phyloP scores from a whole-genome alignment of 2,113 vertebrate genomes.

The Anoura caudifer region DNA sequence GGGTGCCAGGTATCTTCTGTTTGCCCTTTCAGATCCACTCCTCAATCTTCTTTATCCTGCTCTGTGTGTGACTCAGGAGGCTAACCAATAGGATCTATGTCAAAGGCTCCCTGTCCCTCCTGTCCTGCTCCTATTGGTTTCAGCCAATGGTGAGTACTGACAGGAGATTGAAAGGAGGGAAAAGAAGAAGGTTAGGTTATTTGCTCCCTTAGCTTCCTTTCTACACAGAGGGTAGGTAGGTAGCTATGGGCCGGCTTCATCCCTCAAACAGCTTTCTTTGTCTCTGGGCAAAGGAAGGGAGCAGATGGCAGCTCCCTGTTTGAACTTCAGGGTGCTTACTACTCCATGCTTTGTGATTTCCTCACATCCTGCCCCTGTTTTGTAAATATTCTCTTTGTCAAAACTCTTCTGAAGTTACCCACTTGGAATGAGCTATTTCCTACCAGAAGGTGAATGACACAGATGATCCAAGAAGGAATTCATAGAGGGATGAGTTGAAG shows the following conservation, averaged over 20 bases:
- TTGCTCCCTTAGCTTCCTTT: neutral
- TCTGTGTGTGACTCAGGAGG: neutral
- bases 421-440: neutral
- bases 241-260: rapidly evolving
- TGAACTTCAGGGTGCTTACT: neutral
- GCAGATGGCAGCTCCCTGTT: neutral
- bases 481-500: conserved; percentile 1
- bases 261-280: neutral
- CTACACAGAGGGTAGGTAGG: neutral
- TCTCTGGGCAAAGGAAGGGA: neutral
- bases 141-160: neutral
- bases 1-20: neutral
- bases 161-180: neutral
- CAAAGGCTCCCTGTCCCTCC: neutral
- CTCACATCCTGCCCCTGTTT: neutral
- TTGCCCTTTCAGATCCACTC: neutral
- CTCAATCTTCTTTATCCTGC: neutral
- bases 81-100: neutral
- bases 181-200: neutral
- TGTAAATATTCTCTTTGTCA: conserved; percentile 13
- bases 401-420: neutral
- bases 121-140: neutral
- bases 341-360: neutral
- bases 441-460: neutral
- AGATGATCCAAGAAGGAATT: conserved; percentile 13